Base-by-base conservation (phyloP, 2,797 vertebrate genomes). In the Bufotes viridis region DNA sequence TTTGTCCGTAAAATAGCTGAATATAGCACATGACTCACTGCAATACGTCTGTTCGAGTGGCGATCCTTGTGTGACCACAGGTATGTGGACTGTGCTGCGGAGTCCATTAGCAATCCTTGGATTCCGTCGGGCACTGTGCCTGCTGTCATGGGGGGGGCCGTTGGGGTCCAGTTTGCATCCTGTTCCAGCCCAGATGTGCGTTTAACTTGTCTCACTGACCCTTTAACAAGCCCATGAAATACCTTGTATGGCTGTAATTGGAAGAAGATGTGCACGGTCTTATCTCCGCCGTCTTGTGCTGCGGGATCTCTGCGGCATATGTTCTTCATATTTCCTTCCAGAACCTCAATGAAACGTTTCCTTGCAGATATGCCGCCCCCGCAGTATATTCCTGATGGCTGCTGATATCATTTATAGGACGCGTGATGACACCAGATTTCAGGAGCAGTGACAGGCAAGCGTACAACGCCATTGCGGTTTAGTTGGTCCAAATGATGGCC, bases 151-250 rank as follows among this genome's bases (percentile, higher is more conserved):
- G 17, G 5, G 1, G 72, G 29, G 17, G 26, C 0, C 0, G 10
- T 70, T 84, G 75, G 58, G 4, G 69, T 83, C 57, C 79, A 7
- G 34, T 67, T 81, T 87, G 24, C 57, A 78, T 88, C 81, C 58
- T 69, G 8, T 61, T 80, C 53, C 15, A 84, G 74, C 53, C 87
- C 87, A 84, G 75, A 80, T 88, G 87, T 88, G 82, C 63, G 13
- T 60, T 34, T 72, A 84, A 88, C 87, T 81, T 58, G 61, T 70
- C 24, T 69, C 55, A n/a, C 57, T 87, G 86, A 87, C 80, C 60
- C 69, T 57, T 51, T 65, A 57, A 80, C 53, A 24, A 42, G 26
- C 61, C 58, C 22, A 70, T 76, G 20, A 87, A 58, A 87, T 84
- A 42, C 81, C 53, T 69, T 67, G 42, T 67, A 34, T 78, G 70